Percentiles rank a stretch among this genome's conserved stretches.
Conservation (phyloP, 2,888 invertebrate species). For the Daptonema setosum region DNA sequence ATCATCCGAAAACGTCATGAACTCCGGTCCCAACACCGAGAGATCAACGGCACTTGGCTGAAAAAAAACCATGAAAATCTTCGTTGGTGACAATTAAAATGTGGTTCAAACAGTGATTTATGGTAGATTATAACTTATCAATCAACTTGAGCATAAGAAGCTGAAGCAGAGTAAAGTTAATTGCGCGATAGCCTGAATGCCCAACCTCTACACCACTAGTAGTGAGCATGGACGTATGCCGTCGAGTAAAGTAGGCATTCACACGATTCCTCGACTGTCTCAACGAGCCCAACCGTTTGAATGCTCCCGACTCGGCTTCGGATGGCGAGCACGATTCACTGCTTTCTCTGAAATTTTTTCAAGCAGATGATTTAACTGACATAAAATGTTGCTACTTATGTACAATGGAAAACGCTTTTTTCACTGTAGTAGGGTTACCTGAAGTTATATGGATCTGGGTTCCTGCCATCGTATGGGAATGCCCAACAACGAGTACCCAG, state of each 20-base stretch:
- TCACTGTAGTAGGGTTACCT: not conserved
- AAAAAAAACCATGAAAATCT: not conserved
- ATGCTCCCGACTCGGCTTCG: not conserved
- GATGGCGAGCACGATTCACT: not conserved
- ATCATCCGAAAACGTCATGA: not conserved
- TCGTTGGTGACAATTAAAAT: not conserved
- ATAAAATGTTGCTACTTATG: too few relatives aligned
- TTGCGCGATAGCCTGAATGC: too few relatives aligned
- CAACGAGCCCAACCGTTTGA: not conserved
- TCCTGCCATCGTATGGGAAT: conserved; percentile 6
- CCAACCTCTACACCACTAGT: not conserved
- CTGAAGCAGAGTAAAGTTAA: too few relatives aligned
- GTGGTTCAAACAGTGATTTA: too few relatives aligned
- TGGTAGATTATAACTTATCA: too few relatives aligned
- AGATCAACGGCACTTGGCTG: conserved; percentile 1
- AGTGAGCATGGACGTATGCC: not conserved
- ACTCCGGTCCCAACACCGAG: conserved; percentile 2
- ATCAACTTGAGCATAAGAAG: too few relatives aligned
- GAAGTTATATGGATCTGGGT: conserved; percentile 6
- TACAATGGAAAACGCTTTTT: not conserved
- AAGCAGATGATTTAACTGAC: too few relatives aligned
- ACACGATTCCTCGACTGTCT: conserved; percentile 14
- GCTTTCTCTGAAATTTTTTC: not conserved
- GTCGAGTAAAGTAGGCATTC: conserved; percentile 15
- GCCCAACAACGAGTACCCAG: conserved; percentile 4